These are phyloP conservation scores for Dioctria linearis DNA, from an alignment of 2,888 invertebrate species.

Conservation along the genomic window DNA sequence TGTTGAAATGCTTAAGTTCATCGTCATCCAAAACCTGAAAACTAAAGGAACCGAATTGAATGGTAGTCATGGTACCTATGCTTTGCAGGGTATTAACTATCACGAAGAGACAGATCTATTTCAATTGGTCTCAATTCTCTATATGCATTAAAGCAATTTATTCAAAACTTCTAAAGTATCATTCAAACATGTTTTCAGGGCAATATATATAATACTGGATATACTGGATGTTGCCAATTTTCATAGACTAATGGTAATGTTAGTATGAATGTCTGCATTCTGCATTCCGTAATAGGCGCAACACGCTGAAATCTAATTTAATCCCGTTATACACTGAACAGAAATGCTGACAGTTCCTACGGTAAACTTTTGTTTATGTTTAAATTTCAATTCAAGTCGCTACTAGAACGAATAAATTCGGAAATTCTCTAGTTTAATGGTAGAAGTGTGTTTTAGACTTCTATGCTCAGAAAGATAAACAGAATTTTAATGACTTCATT, in stretches of 20 bases:
- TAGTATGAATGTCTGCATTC: background rate
- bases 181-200: background rate
- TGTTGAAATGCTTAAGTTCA: background rate
- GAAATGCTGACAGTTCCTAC: constrained; percentile 16
- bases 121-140: background rate
- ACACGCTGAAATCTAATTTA: constrained; percentile 23
- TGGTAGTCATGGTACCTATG: background rate
- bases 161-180: constrained; percentile 32
- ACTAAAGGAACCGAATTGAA: background rate
- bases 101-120: background rate
- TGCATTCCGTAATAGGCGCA: background rate
- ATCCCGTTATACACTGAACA: background rate
- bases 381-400: constrained; percentile 43
- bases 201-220: background rate
- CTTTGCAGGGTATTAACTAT: background rate
- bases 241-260: background rate
- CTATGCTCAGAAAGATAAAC: constrained; percentile 15
- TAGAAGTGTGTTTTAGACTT: constrained; percentile 2
- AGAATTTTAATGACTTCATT: constrained; percentile 50
- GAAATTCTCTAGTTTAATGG: constrained; percentile 41
- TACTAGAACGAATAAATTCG: constrained; percentile 35
- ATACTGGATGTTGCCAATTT: background rate
- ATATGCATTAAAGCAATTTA: constrained; percentile 11
- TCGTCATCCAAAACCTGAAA: background rate
- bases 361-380: constrained; percentile 40